Conservation (phyloP, 2,113 vertebrate species). For the Tetraodon nigroviridis region DNA sequence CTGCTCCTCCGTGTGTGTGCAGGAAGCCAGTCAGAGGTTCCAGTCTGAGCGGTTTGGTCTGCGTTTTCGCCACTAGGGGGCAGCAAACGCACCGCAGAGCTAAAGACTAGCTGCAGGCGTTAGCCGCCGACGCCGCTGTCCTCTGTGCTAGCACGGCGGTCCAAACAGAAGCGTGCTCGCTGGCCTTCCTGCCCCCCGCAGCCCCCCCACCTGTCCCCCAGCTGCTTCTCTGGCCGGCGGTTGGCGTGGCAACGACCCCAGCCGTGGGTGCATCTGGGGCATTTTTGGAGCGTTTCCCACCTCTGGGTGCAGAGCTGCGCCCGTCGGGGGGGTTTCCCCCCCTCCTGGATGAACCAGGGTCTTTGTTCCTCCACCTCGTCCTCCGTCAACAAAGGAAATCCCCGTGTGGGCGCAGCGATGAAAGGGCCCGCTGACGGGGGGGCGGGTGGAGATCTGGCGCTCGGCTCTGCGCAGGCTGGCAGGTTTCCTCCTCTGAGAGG, state of each 20-base stretch:
- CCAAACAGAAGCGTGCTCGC: not conserved
- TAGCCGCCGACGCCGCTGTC: no score
- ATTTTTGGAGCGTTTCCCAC: conserved; percentile 22
- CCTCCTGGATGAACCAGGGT: conserved; percentile 39
- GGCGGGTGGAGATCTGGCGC: conserved; percentile 21
- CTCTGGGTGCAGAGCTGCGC: conserved; percentile 6
- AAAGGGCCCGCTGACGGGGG: conserved; percentile 20
- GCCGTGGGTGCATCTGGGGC: not conserved
- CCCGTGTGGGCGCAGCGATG: conserved; percentile 18
- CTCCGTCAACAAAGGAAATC: conserved; percentile 47
- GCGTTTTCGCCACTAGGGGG: no score
- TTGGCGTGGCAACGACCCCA: conserved; percentile 35
- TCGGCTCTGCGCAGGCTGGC: no score
- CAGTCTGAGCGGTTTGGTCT: no score
- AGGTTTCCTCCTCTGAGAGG: no score
- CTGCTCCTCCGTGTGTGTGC: no score
- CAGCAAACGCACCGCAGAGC: no score
- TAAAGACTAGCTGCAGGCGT: no score
- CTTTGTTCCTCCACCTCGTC: conserved; percentile 45
- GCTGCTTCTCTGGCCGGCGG: conserved; percentile 43
- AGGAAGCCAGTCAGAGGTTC: no score
- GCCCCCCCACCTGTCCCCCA: conserved; percentile 8
- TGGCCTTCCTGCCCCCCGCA: conserved; percentile 19
- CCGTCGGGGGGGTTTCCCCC: conserved; percentile 8
- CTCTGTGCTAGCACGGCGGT: no score